Evolutionary conservation across 2,113 vertebrate genomes (phyloP), one percentile per base, ranked within the genome.

Genomic region (Pipra filicauda): DNA sequence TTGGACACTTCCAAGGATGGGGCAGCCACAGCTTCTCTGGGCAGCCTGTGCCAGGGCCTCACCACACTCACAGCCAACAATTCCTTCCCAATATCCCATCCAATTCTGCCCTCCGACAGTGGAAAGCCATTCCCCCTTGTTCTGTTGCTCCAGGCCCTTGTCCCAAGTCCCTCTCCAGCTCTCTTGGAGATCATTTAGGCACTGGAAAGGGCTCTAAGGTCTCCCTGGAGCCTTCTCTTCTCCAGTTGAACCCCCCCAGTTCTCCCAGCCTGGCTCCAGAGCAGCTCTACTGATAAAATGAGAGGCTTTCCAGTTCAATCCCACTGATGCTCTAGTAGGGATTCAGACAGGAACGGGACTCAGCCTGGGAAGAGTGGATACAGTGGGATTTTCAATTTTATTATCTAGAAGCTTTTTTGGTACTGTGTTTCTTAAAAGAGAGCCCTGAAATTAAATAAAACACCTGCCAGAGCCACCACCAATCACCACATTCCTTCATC

Each of bases 31-130:
- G 83, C 44, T 49, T 16, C 44, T 75, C 83, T 85, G 71, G 41
- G 21, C 4, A 61, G 1, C 11, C 22, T 24, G 21, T 24, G 9
- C 15, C 31, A 33, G 43, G 6, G 5, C 22, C 43, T 39, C 6
- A 7, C n/a, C 43, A 48, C 44, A n/a, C 58, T 44, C 4, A 5
- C 52, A 85, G 62, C 18, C 26, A 52, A 20, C 12, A 75, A 86
- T 76, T 77, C 72, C 62, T 35, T 5, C 54, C 73, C 73, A 46
- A 54, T 0, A 3, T 71, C 74, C 65, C 48, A 71, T 13, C 16
- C 3, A 39, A 0, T 5, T 13, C 41, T 27, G 5, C 30, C n/a
- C 51, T 9, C 23, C 49, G 37, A 8, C 80, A 83, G 0, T 61
- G 31, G 31, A 5, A 69, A 46, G 52, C 27, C 86, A 12, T 89